phyloP scores from a whole-genome alignment of 92 coral and sea anemone species.

The Micromussa lordhowensis region DNA sequence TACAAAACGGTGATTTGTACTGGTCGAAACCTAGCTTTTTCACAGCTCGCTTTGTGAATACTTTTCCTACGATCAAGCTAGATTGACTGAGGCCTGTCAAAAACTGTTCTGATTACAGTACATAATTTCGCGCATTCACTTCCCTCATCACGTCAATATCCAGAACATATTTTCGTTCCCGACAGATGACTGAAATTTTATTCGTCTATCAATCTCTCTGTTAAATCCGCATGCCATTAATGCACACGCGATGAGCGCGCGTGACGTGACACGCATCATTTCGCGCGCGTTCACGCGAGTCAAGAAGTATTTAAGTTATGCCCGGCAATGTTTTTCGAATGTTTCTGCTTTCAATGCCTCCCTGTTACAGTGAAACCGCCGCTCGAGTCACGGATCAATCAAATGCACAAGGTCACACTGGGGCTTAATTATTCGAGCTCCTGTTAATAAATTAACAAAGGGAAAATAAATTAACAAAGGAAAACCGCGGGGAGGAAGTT shows the following conservation, averaged over 20 bases:
- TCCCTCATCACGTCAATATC: background rate
- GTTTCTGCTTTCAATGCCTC: conserved; percentile 35
- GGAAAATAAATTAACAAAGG: conserved; percentile 31
- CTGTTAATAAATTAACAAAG: conserved; percentile 40
- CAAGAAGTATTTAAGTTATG: conserved; percentile 9
- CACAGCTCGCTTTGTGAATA: background rate
- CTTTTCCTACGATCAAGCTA: too few relatives aligned
- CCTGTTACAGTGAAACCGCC: conserved; percentile 21
- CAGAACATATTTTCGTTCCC: background rate
- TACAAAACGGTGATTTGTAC: background rate
- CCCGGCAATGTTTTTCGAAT: conserved; percentile 26
- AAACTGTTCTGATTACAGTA: too few relatives aligned
- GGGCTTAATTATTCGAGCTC: conserved; percentile 37
- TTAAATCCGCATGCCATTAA: background rate
- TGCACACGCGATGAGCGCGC: background rate
- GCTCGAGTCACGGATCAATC: conserved; percentile 44
- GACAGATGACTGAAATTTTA: background rate
- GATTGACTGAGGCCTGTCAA: too few relatives aligned
- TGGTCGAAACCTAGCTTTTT: background rate
- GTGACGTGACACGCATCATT: background rate
- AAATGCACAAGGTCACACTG: conserved; percentile 14
- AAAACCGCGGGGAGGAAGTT: conserved; percentile 48
- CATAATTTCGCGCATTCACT: too few relatives aligned
- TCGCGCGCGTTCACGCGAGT: background rate
- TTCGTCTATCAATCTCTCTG: conserved; percentile 5